These are phyloP conservation scores for Phyllotreta cruciferae DNA, from an alignment of 2,888 invertebrate species.

Conservation along the genomic window DNA sequence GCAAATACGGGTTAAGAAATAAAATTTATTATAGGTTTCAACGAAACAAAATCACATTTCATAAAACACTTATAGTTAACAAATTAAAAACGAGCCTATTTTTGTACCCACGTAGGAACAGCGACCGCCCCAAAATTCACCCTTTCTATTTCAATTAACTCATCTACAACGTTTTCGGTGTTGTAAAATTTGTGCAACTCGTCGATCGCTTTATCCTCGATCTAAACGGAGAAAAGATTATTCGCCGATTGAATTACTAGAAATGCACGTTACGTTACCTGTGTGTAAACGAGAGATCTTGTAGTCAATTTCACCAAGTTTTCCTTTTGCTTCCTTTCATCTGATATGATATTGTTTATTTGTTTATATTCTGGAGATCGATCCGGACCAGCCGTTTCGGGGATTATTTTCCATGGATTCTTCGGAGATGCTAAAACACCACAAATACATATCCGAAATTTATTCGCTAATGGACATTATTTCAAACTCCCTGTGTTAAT, in stretches of 20 bases:
- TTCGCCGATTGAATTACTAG: neutral
- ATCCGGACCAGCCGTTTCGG: slow-evolving; percentile 57
- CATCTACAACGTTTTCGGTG: slow-evolving; percentile 72
- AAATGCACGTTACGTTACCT: slow-evolving; percentile 63
- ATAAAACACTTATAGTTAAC: too few relatives aligned
- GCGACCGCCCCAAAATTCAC: slow-evolving; percentile 66
- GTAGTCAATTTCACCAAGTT: slow-evolving; percentile 74
- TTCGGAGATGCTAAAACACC: slow-evolving; percentile 52
- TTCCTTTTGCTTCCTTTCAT: slow-evolving; percentile 76
- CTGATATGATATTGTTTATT: slow-evolving; percentile 70
- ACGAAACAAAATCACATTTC: neutral
- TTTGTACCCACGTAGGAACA: slow-evolving; percentile 67
- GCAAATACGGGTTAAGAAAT: slow-evolving; percentile 2
- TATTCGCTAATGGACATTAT: too few relatives aligned
- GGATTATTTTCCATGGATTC: slow-evolving; percentile 61
- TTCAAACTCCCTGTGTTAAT: neutral
- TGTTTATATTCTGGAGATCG: slow-evolving; percentile 47
- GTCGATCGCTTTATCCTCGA: slow-evolving; percentile 87
- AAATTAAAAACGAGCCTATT: slow-evolving; percentile 20
- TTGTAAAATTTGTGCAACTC: slow-evolving; percentile 79
- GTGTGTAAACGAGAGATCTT: slow-evolving; percentile 76
- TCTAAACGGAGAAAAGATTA: slow-evolving; percentile 58
- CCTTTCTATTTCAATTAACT: slow-evolving; percentile 74
- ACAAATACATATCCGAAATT: neutral
- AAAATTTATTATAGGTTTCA: slow-evolving; percentile 5